Percentiles rank a stretch among this genome's conserved stretches.
Evolutionary conservation across 2,113 vertebrate species (phyloP).

Genomic region (Anguilla rostrata): DNA sequence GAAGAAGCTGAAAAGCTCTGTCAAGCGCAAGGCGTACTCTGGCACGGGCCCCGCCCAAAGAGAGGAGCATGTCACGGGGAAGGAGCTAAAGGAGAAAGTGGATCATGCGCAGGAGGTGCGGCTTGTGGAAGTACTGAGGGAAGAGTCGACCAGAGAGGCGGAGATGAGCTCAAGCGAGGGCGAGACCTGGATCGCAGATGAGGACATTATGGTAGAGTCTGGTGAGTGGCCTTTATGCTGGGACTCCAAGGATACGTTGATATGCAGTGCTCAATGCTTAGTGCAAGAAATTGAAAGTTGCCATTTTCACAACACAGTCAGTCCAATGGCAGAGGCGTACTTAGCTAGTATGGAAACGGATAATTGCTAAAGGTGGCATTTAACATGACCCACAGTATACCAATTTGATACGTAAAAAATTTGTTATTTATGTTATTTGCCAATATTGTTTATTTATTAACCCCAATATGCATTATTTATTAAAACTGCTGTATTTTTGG

Average conservation of each 20-base stretch:
- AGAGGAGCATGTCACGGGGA: conserved; percentile 24
- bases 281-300: background rate
- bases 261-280: too few species aligned
- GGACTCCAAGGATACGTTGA: background rate
- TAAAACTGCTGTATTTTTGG: too few species aligned
- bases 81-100: background rate
- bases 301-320: background rate
- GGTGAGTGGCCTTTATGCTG: conserved; percentile 49
- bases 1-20: conserved; percentile 41
- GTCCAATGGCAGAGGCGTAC: too few species aligned
- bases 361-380: too few species aligned
- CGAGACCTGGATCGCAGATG: conserved; percentile 72
- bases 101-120: background rate
- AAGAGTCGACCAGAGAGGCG: conserved; percentile 67
- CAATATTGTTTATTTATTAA: background rate
- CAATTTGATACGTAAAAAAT: too few species aligned
- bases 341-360: too few species aligned
- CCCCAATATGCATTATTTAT: background rate
- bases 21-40: conserved; percentile 65
- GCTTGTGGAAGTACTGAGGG: conserved; percentile 20
- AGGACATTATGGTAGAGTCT: conserved; percentile 78
- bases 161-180: conserved; percentile 73
- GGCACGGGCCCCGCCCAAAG: conserved; percentile 61
- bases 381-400: too few species aligned
- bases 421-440: too few species aligned